Base-by-base conservation (phyloP, 2,113 vertebrate genomes). In the Phoenicopterus ruber region DNA sequence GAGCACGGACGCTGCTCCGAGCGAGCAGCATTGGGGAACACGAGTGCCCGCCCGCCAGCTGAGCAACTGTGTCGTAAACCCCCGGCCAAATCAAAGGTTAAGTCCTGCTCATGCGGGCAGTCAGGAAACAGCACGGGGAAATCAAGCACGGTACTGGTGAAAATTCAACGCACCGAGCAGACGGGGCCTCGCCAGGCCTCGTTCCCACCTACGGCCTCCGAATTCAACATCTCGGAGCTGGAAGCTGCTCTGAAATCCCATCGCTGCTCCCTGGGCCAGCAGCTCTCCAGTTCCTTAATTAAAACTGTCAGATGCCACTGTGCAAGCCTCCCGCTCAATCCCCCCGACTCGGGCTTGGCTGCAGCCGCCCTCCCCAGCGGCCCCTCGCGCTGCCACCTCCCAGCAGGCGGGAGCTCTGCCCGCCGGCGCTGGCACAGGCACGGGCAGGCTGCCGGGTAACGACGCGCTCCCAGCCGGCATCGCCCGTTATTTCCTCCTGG, bases 351-450 rank as follows among this genome's bases (percentile, higher is more conserved):
- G 1, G 32, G 21, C 34, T 17, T 24, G 50, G 63, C 32, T 2
- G 21, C 0, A 2, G 50, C 50, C 3, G 2, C 13, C 7, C n/a
- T 36, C 34, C 34, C 12, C n/a, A 3, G 9, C 6, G 0, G 66
- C 44, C 66, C 46, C 66, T 36, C 8, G 1, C 6, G 7, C 31
- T 66, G 65, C 65, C 3, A 3, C 29, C 29, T 44, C 42, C 42
- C 6, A 11, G 25, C 40, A 44, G 32, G 32, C 11, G 5, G 26
- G 20, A 38, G 34, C 63, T 67, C 62, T 67, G 38, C 78, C 29
- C 6, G 9, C 78, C 8, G 5, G 28, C 11, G 11, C 21, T 4
- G 18, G n/a, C 74, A 49, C 42, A 4, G 42, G 25, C 19, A 24
- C 15, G n/a, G n/a, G n/a, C n/a, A n/a, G n/a, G n/a, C n/a, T n/a